Evolutionary conservation across 2,113 vertebrate genomes (phyloP).

Genomic region (Calyptomena viridis): DNA sequence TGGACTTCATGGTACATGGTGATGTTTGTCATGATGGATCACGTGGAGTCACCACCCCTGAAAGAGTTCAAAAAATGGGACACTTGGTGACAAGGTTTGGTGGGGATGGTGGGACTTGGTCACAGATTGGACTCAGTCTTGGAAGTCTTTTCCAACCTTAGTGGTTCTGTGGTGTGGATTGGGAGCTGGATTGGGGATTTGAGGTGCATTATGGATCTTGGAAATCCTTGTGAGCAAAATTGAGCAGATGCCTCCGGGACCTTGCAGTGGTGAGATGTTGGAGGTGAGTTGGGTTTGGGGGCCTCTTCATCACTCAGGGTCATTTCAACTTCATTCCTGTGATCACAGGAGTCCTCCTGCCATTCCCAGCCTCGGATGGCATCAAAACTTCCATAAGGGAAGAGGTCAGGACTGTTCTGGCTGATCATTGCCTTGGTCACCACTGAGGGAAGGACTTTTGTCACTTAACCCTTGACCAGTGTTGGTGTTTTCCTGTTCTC

Average conservation of each 20-base stretch:
- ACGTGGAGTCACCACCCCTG: background rate
- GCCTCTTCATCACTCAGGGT: background rate
- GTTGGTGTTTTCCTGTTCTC: background rate
- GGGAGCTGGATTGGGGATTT: background rate
- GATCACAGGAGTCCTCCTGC: background rate
- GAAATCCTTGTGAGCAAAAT: background rate
- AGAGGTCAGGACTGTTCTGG: background rate
- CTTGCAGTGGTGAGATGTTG: background rate
- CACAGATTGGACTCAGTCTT: background rate
- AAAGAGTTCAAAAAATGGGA: background rate
- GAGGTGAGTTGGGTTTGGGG: background rate
- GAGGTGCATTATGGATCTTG: accelerated
- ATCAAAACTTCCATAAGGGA: background rate
- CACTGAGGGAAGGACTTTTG: background rate
- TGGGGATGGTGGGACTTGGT: background rate
- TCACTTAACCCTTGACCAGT: background rate
- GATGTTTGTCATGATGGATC: background rate
- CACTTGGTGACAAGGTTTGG: background rate
- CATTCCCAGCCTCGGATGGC: background rate
- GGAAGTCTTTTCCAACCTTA: background rate
- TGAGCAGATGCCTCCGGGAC: background rate
- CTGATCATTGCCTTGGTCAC: background rate
- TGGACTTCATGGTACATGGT: too few relatives aligned
- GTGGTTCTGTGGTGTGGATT: background rate
- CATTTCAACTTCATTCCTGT: background rate